These are phyloP conservation scores for Naja naja DNA, from an alignment of 2,113 vertebrate genomes.

Conservation along the genomic window DNA sequence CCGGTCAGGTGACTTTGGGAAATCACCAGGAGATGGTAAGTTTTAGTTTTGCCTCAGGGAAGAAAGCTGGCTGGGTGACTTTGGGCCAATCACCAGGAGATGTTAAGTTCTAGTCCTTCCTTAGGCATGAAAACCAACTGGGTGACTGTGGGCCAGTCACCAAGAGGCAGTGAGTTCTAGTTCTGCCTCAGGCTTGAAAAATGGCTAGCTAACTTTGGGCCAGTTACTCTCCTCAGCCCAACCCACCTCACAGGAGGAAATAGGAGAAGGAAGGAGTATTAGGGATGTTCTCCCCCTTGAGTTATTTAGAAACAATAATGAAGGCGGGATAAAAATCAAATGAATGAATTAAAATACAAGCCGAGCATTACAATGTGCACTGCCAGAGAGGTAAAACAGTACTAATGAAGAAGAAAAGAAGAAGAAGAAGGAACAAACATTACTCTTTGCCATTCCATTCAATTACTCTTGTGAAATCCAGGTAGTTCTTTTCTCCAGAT, in stretches of 20 bases:
- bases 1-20: neutral
- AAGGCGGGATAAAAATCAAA: neutral
- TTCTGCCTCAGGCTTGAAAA: neutral
- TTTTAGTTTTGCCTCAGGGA: neutral
- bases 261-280: neutral
- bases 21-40: neutral
- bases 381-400: neutral
- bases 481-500: conserved; percentile 81
- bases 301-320: neutral
- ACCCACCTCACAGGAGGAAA: neutral
- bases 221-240: neutral
- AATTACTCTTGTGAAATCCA: conserved; percentile 87
- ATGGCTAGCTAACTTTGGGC: neutral
- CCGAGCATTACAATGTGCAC: neutral
- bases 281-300: neutral
- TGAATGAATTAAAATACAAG: neutral
- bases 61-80: neutral
- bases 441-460: conserved; percentile 88
- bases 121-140: neutral
- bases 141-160: neutral
- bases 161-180: neutral
- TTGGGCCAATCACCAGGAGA: too few relatives aligned
- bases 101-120: too few relatives aligned
- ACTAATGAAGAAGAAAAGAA: neutral
- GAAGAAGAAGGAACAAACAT: conserved; percentile 21